phyloP scores from a whole-genome alignment of 2,113 vertebrate genomes.

The Eublepharis macularius region DNA sequence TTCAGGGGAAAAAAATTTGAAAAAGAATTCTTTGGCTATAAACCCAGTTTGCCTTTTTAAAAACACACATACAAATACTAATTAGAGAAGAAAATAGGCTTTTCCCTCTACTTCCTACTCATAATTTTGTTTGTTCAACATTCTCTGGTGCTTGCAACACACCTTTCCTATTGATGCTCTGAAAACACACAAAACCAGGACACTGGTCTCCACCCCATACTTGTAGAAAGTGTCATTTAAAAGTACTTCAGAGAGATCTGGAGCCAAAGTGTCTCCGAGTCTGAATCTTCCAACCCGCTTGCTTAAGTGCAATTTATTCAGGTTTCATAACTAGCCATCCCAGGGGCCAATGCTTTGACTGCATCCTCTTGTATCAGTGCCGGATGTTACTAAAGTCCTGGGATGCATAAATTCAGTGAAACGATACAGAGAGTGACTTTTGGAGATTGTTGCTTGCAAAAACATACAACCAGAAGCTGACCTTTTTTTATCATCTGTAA shows the following conservation, averaged over 20 bases:
- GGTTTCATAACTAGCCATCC: constrained; percentile 74
- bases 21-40: not conserved
- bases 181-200: constrained; percentile 79
- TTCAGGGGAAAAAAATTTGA: not conserved
- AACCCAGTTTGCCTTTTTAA: fast-evolving
- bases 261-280: constrained; percentile 83
- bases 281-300: constrained; percentile 71
- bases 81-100: constrained; percentile 4
- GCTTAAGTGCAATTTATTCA: constrained; percentile 80
- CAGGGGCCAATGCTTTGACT: constrained; percentile 66
- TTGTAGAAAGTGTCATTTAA: constrained; percentile 80
- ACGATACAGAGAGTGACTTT: constrained; percentile 39
- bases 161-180: constrained; percentile 74
- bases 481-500: not conserved
- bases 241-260: constrained; percentile 85
- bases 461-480: not conserved
- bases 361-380: constrained; percentile 55
- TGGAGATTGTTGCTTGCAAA: constrained; percentile 25
- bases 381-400: constrained; percentile 67
- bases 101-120: constrained; percentile 23
- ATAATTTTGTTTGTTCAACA: constrained; percentile 39
- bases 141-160: constrained; percentile 72
- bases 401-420: constrained; percentile 70
- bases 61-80: no score
- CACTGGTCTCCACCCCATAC: constrained; percentile 86